Conservation (phyloP, 2,113 vertebrate genomes). For the Xiphias gladius region DNA sequence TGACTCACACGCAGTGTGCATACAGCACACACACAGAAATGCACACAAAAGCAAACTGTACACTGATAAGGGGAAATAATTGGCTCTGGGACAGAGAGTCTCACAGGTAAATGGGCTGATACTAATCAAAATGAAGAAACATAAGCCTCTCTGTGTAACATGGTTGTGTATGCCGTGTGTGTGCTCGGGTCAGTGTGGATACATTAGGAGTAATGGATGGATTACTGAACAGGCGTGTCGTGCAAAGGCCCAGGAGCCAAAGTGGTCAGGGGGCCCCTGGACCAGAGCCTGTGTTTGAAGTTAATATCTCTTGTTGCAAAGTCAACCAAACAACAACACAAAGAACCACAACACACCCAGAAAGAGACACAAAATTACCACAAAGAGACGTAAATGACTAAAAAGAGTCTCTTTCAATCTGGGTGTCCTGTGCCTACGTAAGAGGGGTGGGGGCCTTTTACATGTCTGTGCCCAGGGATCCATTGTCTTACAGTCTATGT, state of each 20-base stretch:
- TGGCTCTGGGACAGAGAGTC: constrained; percentile 71
- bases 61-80: constrained; percentile 74
- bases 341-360: background rate
- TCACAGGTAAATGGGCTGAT: constrained; percentile 74
- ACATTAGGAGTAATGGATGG: constrained; percentile 1
- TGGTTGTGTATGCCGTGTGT: constrained; percentile 41
- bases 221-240: background rate
- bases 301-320: background rate
- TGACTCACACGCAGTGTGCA: constrained; percentile 22
- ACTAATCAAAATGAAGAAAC: constrained; percentile 67
- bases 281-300: background rate
- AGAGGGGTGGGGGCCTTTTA: background rate
- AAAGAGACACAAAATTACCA: background rate
- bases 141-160: constrained; percentile 47
- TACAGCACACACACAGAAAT: constrained; percentile 35
- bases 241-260: background rate
- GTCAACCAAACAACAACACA: background rate
- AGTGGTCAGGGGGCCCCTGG: background rate
- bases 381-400: background rate
- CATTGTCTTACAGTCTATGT: background rate
- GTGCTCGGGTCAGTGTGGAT: constrained; percentile 11
- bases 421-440: background rate
- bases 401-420: background rate
- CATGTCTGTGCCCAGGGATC: background rate
- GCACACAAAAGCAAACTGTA: constrained; percentile 54